Base-by-base conservation (phyloP, 2,113 vertebrate genomes). In the Lampris incognitus region DNA sequence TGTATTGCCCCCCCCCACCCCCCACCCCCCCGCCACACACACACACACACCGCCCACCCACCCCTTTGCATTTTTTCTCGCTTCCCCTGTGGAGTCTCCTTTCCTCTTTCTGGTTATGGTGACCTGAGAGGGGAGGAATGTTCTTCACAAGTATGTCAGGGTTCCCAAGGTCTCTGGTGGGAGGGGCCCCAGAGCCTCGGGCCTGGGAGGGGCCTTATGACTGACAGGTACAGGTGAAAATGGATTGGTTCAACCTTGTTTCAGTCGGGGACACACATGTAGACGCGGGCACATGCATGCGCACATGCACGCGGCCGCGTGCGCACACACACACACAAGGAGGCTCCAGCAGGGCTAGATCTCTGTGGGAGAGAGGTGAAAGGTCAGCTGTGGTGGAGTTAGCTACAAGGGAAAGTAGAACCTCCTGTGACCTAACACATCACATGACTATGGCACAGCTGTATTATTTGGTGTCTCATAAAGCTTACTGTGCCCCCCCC, bases 141-240 rank as follows among this genome's bases (percentile, higher is more conserved):
- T 67, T 87, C 70, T 69, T 73, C 56, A 69, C 36, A 83, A 79
- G 49, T 73, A 84, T 82, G 85, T 79, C 73, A 80, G 78, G 76
- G 82, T 84, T 66, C 81, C 78, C 62, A 78, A 68, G 79, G 74
- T 84, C 84, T 77, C 69, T 2, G 44, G 24, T 54, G 49, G 76
- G 76, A 74, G 64, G 44, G 42, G 50, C 24, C 39, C 58, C 6
- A n/a, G 48, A 59, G 54, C 81, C 72, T 61, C 7, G n/a, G 75
- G 77, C 75, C 44, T 66, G 61, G 80, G 82, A 81, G 84, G 85
- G 69, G 77, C 71, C 52, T 78, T 2, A 24, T 91, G 91, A 94
- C 76, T 92, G 91, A 90, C 90, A 91, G 82, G 86, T 90, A 88
- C 93, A 93, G 92, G 91, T 92, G 91, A 91, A 87, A 88, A 87